Evolutionary conservation across 1,140 invertebrate species (phyloP).

Genomic region (Diploscapter pachys): DNA sequence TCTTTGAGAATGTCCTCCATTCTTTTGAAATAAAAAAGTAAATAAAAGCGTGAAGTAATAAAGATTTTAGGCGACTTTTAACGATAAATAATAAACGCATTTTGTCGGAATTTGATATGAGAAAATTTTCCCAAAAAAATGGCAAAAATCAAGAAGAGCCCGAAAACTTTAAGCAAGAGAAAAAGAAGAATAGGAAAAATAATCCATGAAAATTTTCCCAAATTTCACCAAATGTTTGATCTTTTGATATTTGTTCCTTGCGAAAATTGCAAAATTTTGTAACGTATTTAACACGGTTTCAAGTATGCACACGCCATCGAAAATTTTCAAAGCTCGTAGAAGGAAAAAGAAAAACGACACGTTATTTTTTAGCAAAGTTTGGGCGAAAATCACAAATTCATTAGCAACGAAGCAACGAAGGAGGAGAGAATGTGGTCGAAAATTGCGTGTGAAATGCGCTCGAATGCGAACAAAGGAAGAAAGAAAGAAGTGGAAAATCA

Average conservation of each 20-base stretch:
- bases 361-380: background rate
- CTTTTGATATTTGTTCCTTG: background rate
- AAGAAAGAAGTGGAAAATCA: too few species aligned
- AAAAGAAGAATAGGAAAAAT: conserved; percentile 2
- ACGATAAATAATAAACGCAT: background rate
- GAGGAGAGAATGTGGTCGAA: too few species aligned
- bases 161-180: conserved; percentile 2
- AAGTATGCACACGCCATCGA: conserved; percentile 11
- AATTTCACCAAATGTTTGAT: background rate
- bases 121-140: background rate
- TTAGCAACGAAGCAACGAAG: too few species aligned
- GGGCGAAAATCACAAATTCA: too few species aligned
- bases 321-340: background rate
- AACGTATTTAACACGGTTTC: conserved; percentile 1
- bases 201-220: background rate
- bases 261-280: background rate
- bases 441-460: too few species aligned
- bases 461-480: too few species aligned
- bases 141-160: conserved; percentile 10
- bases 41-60: conserved; percentile 7
- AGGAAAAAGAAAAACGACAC: background rate
- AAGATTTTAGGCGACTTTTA: background rate
- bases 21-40: background rate
- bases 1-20: conserved; percentile 8
- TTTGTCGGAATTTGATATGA: background rate